Evolutionary conservation across 2,113 vertebrate genomes (phyloP), one percentile per base, ranked within the genome.

Genomic region (Trichechus manatus): DNA sequence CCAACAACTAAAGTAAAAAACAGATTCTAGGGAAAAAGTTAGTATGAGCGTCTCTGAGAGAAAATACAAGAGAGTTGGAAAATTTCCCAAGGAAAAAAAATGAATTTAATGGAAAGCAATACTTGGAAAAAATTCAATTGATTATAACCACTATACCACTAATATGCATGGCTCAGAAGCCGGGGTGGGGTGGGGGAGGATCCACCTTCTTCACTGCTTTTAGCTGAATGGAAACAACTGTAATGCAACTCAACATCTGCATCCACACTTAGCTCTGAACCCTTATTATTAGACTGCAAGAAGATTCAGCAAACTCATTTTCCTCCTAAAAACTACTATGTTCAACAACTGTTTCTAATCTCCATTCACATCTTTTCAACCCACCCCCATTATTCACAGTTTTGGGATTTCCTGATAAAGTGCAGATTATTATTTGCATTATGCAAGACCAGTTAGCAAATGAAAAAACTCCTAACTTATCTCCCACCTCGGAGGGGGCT

Each of bases 391-490:
- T 59, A 86, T 81, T 77, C 82, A 59, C 79, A 47, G 29, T n/a
- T 74, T 72, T 90, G 85, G 59, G 63, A 80, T 77, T 90, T 94
- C 88, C 77, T 84, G 29, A 87, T 83, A 70, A 90, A 94, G 14
- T 53, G 14, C 72, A 56, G 53, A 56, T 56, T 11, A 15, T 56
- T 56, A 56, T 56, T 56, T 56, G 53, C 53, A 56, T 56, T 56
- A 47, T 56, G 15, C 53, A 56, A 56, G 53, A 56, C 9, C 53
- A 56, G 53, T 56, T 11, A 56, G 68, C 61, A 61, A 77, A 50
- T 22, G 9, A 42, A 44, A 50, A 22, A 61, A 61, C 33, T 59
- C 66, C n/a, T 44, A 79, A 39, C 72, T 90, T 68, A 36, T 44
- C 66, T 44, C 31, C 53, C 53, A 61, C 13, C 36, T 2, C 25